phyloP scores from a whole-genome alignment of 2,888 invertebrate genomes.

The Heliconius cydno region DNA sequence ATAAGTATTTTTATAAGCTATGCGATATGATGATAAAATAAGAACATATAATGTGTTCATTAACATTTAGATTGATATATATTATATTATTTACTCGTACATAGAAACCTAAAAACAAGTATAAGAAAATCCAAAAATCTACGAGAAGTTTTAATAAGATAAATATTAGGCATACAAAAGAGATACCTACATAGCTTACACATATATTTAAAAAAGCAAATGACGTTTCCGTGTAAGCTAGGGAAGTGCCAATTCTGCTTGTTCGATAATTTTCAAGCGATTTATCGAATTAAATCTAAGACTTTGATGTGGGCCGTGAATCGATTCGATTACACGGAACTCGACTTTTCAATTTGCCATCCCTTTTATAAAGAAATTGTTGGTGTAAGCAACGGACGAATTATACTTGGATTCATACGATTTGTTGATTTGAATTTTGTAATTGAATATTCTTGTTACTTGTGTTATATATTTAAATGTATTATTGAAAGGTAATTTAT shows the following conservation, averaged over 20 bases:
- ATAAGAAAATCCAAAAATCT: no score
- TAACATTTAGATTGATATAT: no score
- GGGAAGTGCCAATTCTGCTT: conserved; percentile 68
- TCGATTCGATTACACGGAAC: conserved; percentile 73
- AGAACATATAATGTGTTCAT: no score
- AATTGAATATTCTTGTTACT: conserved; percentile 12
- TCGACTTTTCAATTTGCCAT: conserved; percentile 77
- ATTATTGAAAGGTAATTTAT: background rate
- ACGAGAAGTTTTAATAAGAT: no score
- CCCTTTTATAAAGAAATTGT: conserved; percentile 66
- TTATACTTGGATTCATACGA: conserved; percentile 45
- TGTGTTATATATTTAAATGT: background rate
- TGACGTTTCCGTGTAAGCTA: conserved; percentile 66
- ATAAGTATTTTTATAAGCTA: no score
- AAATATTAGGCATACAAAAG: background rate
- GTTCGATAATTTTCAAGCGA: conserved; percentile 71
- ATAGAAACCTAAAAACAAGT: no score
- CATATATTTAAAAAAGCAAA: conserved; percentile 60
- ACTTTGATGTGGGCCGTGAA: conserved; percentile 76
- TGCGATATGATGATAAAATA: no score
- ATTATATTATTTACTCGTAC: no score
- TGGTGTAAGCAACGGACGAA: conserved; percentile 62
- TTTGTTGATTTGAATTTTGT: conserved; percentile 29
- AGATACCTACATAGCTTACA: background rate
- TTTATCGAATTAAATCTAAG: conserved; percentile 73